A percentile compares a stretch with the other conserved stretches of the same genome.
Evolutionary conservation across 2,888 invertebrate species (phyloP).

Genomic region (Lottia gigantea): DNA sequence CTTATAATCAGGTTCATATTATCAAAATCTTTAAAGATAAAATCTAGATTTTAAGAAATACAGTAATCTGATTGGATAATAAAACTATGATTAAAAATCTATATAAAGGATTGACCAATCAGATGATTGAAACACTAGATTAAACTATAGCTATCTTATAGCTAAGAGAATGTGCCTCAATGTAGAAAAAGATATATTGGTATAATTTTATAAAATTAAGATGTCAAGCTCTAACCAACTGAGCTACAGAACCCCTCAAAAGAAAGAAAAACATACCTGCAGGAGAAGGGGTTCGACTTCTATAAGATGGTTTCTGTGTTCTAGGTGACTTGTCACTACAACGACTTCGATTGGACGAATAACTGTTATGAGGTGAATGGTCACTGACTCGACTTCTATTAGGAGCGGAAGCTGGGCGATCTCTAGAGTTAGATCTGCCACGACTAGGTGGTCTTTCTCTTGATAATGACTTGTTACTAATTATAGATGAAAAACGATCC

Average conservation of each 20-base stretch:
- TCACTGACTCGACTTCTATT: slow-evolving; percentile 29
- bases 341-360: slow-evolving; percentile 36
- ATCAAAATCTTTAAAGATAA: too few species aligned
- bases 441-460: slow-evolving; percentile 37
- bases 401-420: slow-evolving; percentile 36
- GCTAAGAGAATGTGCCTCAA: too few species aligned
- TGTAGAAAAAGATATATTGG: too few species aligned
- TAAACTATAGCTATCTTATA: too few species aligned
- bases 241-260: not conserved
- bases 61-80: too few species aligned
- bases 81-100: too few species aligned
- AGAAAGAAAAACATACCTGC: slow-evolving; percentile 34
- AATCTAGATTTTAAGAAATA: too few species aligned
- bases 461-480: slow-evolving; percentile 39
- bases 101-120: too few species aligned
- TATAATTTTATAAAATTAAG: too few species aligned
- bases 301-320: slow-evolving; percentile 33
- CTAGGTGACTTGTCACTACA: slow-evolving; percentile 41
- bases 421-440: slow-evolving; percentile 46
- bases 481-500: slow-evolving; percentile 31
- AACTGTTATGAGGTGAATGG: slow-evolving; percentile 24
- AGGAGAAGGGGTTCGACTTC: slow-evolving; percentile 53
- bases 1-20: too few species aligned
- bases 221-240: not conserved
- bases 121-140: too few species aligned